phyloP scores from a whole-genome alignment of 2,888 invertebrate species.

The Sceliomorpha sp. region DNA sequence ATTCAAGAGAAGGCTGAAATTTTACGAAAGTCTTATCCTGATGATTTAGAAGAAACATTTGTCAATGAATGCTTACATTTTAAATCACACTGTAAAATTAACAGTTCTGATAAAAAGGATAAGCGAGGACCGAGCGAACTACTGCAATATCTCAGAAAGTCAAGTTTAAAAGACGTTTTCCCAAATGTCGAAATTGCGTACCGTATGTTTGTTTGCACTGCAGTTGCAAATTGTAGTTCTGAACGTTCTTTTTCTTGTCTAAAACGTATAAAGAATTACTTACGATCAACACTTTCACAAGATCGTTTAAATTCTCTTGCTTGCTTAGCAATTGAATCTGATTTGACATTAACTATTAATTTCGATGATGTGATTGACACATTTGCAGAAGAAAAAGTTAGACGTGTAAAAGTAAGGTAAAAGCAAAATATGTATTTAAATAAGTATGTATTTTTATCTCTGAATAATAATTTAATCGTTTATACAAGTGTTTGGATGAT shows the following conservation, averaged over 20 bases:
- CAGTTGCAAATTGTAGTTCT: conserved; percentile 17
- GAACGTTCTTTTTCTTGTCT: conserved; percentile 20
- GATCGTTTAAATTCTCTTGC: not conserved
- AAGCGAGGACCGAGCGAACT: not conserved
- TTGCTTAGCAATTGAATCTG: too few species aligned
- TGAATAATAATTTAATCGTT: conserved; percentile 2
- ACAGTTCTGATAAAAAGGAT: not conserved
- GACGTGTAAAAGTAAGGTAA: conserved; percentile 4
- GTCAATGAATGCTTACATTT: conserved; percentile 24
- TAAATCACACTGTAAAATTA: conserved; percentile 5
- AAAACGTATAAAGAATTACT: conserved; percentile 9
- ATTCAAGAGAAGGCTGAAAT: conserved; percentile 12
- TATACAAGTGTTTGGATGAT: conserved; percentile 3
- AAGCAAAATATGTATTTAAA: not conserved
- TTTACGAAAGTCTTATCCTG: conserved; percentile 12
- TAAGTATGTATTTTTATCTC: too few species aligned
- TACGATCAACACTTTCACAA: conserved; percentile 9
- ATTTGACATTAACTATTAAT: not conserved
- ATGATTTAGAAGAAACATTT: conserved; percentile 28
- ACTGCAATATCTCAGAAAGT: not conserved
- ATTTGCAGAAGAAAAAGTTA: not conserved
- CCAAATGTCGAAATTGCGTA: conserved; percentile 14
- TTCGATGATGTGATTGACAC: not conserved
- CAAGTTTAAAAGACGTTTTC: not conserved
- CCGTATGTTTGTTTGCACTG: conserved; percentile 9